phyloP scores from a whole-genome alignment of 2,888 invertebrate genomes.

The Xestia ashworthii region DNA sequence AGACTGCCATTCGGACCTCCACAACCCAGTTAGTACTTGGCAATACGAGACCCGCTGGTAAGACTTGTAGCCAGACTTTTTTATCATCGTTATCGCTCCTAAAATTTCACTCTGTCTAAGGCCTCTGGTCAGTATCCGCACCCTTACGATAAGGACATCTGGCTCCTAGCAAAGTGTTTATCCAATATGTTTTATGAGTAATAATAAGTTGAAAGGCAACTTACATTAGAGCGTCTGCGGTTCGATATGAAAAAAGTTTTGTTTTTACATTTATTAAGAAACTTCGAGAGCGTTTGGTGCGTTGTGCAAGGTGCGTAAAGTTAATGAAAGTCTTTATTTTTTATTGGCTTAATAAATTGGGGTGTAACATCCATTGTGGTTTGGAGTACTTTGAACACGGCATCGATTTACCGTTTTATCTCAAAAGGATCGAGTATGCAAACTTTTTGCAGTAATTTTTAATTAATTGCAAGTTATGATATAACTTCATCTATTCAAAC shows the following conservation, averaged over 20 bases:
- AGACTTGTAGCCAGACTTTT: background rate
- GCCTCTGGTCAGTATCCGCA: background rate
- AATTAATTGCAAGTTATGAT: background rate
- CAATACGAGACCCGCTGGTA: background rate
- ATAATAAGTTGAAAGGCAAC: slow-evolving; percentile 68
- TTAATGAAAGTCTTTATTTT: slow-evolving; percentile 50
- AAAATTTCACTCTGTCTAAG: background rate
- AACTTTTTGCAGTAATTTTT: slow-evolving; percentile 3
- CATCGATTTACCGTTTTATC: slow-evolving; percentile 31
- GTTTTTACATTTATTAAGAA: slow-evolving; percentile 62
- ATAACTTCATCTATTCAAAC: background rate
- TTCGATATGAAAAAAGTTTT: slow-evolving; percentile 80
- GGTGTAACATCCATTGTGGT: slow-evolving; percentile 10
- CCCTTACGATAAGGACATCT: slow-evolving; percentile 54
- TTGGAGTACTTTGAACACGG: background rate
- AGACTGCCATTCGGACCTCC: no score
- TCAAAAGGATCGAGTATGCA: background rate
- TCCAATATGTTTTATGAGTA: slow-evolving; percentile 71
- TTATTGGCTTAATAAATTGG: slow-evolving; percentile 40
- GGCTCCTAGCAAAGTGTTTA: slow-evolving; percentile 49
- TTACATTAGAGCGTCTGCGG: slow-evolving; percentile 66
- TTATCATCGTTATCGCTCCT: background rate
- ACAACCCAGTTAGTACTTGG: no score
- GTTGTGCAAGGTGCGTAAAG: slow-evolving; percentile 20
- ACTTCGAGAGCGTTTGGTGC: slow-evolving; percentile 46